phyloP scores from a whole-genome alignment of 2,888 invertebrate genomes.

The Melanchra persicariae region DNA sequence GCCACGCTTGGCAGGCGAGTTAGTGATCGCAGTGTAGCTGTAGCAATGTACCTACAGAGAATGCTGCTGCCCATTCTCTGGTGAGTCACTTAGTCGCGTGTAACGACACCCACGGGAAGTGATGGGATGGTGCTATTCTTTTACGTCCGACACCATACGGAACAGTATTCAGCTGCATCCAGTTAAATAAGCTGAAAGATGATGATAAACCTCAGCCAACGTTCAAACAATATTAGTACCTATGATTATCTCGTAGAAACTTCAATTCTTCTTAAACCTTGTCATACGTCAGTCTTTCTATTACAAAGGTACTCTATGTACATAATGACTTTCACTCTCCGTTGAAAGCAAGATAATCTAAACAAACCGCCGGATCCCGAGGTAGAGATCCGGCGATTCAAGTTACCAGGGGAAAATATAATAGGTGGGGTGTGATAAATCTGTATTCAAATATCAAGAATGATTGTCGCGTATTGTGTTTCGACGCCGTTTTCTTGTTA shows the following conservation, averaged over 20 bases:
- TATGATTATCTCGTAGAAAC: neutral
- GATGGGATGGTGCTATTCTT: no score
- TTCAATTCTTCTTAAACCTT: slow-evolving; percentile 15
- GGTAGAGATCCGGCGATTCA: slow-evolving; percentile 31
- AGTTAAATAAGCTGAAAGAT: no score
- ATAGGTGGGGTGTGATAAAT: slow-evolving; percentile 14
- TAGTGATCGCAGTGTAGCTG: no score
- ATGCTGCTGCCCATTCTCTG: no score
- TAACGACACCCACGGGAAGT: no score
- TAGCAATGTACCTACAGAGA: no score
- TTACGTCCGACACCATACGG: no score
- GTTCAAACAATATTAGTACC: neutral
- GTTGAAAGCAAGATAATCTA: slow-evolving; percentile 20
- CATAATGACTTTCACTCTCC: slow-evolving; percentile 23
- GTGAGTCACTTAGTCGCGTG: no score
- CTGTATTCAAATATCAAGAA: slow-evolving; percentile 43
- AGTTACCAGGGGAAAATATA: slow-evolving; percentile 29
- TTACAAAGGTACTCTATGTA: slow-evolving; percentile 17
- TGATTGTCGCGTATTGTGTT: slow-evolving; percentile 16
- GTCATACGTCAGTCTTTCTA: slow-evolving; percentile 11
- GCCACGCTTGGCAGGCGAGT: no score
- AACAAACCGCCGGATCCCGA: slow-evolving; percentile 25
- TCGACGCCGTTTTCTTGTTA: slow-evolving; percentile 10
- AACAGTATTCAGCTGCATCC: no score
- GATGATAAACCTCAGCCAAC: neutral